These are phyloP conservation scores for Nyctereutes procyonoides DNA, from an alignment of 2,113 vertebrate species.

Conservation along the genomic window DNA sequence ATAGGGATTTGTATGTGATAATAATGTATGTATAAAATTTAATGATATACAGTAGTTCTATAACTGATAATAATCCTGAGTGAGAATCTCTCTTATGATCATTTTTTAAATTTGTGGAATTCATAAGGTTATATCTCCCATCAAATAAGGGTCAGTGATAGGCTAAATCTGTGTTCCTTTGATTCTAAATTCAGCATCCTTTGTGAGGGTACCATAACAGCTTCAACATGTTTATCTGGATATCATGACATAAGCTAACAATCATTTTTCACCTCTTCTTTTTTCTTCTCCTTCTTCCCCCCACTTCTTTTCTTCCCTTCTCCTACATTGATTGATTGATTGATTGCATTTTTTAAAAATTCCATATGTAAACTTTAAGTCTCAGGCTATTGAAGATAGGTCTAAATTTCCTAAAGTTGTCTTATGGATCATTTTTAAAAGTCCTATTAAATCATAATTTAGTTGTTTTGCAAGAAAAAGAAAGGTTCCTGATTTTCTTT, in stretches of 20 bases:
- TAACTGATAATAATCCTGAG: not conserved
- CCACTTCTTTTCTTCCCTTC: not conserved
- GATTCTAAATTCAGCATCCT: not conserved
- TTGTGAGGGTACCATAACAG: not conserved
- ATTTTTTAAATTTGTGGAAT: not conserved
- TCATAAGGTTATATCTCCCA: not conserved
- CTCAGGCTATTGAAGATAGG: not conserved
- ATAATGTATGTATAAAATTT: not conserved
- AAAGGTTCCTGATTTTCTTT: not conserved
- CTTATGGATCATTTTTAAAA: not conserved
- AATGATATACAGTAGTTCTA: not conserved
- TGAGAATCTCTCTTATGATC: not conserved
- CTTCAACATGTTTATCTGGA: not conserved
- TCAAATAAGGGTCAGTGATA: not conserved
- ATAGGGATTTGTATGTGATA: not conserved
- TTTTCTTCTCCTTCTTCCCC: not conserved
- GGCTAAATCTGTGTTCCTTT: not conserved
- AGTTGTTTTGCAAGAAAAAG: not conserved
- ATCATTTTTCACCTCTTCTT: not conserved
- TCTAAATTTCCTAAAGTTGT: conserved; percentile 24
- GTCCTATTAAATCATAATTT: not conserved
- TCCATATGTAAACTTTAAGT: not conserved
- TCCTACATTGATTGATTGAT: not conserved
- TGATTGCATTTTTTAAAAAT: not conserved
- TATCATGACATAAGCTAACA: not conserved